A percentile compares a stretch with the other conserved stretches of the same genome.
These are phyloP conservation scores for Cyprinodon diabolis DNA, from an alignment of 2,797 vertebrate genomes.

Conservation along the genomic window DNA sequence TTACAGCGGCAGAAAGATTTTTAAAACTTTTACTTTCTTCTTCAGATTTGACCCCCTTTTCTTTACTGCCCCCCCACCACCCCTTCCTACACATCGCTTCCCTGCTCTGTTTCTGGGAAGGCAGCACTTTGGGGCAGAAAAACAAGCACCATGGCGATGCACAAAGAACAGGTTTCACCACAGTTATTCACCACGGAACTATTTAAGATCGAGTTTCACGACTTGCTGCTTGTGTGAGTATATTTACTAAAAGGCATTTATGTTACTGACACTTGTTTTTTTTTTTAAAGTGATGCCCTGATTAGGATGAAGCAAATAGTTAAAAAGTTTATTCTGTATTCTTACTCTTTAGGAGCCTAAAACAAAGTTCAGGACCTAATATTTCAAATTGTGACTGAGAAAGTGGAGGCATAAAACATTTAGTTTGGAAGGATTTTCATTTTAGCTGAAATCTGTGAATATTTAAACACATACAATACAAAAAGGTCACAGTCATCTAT, in stretches of 20 bases:
- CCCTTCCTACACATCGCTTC: constrained; percentile 39
- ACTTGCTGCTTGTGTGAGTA: constrained; percentile 68
- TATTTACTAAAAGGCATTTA: constrained; percentile 1
- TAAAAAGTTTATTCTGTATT: background rate
- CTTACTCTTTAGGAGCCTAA: background rate
- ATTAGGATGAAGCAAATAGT: background rate
- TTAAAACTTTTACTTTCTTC: constrained; percentile 7
- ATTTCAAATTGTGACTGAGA: constrained; percentile 36
- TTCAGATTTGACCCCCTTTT: constrained; percentile 43
- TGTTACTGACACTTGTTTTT: background rate
- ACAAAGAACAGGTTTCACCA: constrained; percentile 62
- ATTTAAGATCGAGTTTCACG: constrained; percentile 59
- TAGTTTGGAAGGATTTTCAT: background rate
- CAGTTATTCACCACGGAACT: constrained; percentile 50
- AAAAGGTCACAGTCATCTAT: background rate
- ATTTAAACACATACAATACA: background rate
- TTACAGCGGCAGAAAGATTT: constrained; percentile 25
- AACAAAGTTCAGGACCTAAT: background rate
- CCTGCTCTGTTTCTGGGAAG: constrained; percentile 67
- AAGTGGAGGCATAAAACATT: constrained; percentile 6
- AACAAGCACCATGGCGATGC: constrained; percentile 66
- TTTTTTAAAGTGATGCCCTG: too few species aligned
- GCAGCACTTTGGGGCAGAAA: constrained; percentile 64
- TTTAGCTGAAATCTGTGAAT: background rate
- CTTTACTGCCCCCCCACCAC: constrained; percentile 42